These are phyloP conservation scores for Mobula birostris DNA, from an alignment of 2,113 vertebrate genomes.

Conservation along the genomic window DNA sequence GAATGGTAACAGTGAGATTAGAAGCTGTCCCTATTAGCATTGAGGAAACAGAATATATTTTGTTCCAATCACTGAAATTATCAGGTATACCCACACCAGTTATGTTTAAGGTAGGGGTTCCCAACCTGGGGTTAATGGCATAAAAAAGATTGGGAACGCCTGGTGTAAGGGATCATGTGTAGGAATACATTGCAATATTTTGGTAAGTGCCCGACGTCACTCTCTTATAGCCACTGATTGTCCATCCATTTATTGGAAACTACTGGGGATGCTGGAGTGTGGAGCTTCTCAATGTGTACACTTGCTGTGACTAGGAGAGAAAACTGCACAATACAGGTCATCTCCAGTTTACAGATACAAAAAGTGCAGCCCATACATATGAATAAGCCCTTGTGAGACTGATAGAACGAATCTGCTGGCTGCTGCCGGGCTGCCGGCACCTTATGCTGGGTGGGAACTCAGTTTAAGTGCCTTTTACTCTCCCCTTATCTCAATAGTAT, in stretches of 20 bases:
- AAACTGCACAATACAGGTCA: background rate
- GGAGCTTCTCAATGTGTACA: background rate
- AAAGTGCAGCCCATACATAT: too few species aligned
- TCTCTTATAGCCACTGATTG: background rate
- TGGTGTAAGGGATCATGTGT: background rate
- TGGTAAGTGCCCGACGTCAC: background rate
- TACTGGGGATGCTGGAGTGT: background rate
- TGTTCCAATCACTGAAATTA: background rate
- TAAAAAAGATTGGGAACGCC: too few species aligned
- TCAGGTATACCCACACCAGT: background rate
- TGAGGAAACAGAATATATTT: background rate
- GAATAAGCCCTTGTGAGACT: too few species aligned
- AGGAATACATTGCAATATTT: background rate
- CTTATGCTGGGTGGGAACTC: too few species aligned
- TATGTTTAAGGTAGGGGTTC: too few species aligned
- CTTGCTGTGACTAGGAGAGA: background rate
- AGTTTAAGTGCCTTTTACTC: background rate
- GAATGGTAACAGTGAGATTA: too few species aligned
- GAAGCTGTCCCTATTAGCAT: too few species aligned
- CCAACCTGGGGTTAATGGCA: too few species aligned
- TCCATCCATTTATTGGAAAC: background rate
- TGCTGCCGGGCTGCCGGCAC: too few species aligned
- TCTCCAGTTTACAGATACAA: too few species aligned
- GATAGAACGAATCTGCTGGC: too few species aligned
- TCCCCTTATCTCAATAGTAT: background rate